Percentiles rank a stretch among this genome's conserved stretches.
phyloP scores from a whole-genome alignment of 2,888 invertebrate genomes.

The Agriopis leucophaearia region DNA sequence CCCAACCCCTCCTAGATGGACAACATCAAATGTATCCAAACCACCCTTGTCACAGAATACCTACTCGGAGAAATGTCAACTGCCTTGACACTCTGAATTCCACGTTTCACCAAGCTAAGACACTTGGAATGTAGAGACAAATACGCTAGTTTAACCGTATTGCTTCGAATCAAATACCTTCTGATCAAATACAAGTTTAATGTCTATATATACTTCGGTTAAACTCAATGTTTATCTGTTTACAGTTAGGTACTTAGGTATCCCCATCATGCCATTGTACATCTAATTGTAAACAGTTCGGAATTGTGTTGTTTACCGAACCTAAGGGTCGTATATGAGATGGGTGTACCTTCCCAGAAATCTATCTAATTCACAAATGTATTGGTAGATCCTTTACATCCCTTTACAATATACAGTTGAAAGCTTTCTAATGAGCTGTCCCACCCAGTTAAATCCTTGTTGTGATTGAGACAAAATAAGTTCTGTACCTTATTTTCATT shows the following conservation, averaged over 20 bases:
- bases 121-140: constrained; percentile 59
- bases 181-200: constrained; percentile 50
- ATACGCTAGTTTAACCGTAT: constrained; percentile 56
- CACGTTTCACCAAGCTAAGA: constrained; percentile 56
- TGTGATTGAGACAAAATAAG: constrained; percentile 50
- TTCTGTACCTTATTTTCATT: constrained; percentile 58
- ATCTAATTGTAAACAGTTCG: constrained; percentile 5
- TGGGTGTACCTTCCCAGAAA: constrained; percentile 12
- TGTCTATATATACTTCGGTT: constrained; percentile 28
- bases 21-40: constrained; percentile 45
- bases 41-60: constrained; percentile 52
- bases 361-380: constrained; percentile 11
- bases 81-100: constrained; percentile 58
- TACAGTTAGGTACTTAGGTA: constrained; percentile 3
- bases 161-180: constrained; percentile 56
- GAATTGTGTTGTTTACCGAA: constrained; percentile 11
- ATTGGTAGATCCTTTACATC: constrained; percentile 10
- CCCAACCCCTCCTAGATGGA: constrained; percentile 36
- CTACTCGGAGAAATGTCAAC: constrained; percentile 54
- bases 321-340: constrained; percentile 1
- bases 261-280: constrained; percentile 11
- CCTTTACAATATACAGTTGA: constrained; percentile 7
- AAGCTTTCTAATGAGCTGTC: constrained; percentile 20
- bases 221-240: constrained; percentile 28
- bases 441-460: constrained; percentile 1